phyloP scores from a whole-genome alignment of 1,140 invertebrate genomes.

The Drosophila ananassae region DNA sequence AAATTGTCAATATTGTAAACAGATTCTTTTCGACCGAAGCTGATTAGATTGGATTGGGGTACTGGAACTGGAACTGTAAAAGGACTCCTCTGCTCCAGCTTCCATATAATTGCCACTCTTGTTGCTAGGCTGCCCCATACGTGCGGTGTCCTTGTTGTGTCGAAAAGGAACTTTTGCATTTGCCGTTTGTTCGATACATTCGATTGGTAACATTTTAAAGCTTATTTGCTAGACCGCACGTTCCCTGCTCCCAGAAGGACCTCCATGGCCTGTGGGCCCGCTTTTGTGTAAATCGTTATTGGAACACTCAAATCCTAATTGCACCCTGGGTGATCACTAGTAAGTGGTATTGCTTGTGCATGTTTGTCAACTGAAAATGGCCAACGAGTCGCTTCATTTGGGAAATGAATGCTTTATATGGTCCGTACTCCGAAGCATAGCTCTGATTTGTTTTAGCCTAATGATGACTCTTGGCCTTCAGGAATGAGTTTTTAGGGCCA shows the following conservation, averaged over 20 bases:
- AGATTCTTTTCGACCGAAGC: slow-evolving; percentile 70
- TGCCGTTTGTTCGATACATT: slow-evolving; percentile 58
- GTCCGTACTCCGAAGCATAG: slow-evolving; percentile 11
- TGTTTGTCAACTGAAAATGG: slow-evolving; percentile 59
- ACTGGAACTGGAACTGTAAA: slow-evolving; percentile 11
- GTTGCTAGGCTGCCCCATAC: slow-evolving; percentile 36
- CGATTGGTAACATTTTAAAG: slow-evolving; percentile 72
- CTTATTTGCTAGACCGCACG: slow-evolving; percentile 57
- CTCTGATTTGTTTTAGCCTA: slow-evolving; percentile 61
- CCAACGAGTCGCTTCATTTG: slow-evolving; percentile 35
- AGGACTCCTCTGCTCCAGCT: slow-evolving; percentile 24
- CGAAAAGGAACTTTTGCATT: slow-evolving; percentile 35
- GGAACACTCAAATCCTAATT: slow-evolving; percentile 75
- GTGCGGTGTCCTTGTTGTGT: slow-evolving; percentile 33
- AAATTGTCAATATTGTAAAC: slow-evolving; percentile 80
- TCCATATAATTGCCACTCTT: slow-evolving; percentile 33
- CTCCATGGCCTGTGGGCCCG: slow-evolving; percentile 8
- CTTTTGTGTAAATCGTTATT: slow-evolving; percentile 75
- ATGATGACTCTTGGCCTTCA: slow-evolving; percentile 18
- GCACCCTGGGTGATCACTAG: slow-evolving; percentile 68
- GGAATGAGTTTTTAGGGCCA: slow-evolving; percentile 10
- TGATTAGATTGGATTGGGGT: slow-evolving; percentile 68
- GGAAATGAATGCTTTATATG: slow-evolving; percentile 22
- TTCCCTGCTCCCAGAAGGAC: background rate
- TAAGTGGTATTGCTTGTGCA: slow-evolving; percentile 38